Base-by-base conservation (phyloP, 2,797 vertebrate genomes). In the Malacoctenus gilli region DNA sequence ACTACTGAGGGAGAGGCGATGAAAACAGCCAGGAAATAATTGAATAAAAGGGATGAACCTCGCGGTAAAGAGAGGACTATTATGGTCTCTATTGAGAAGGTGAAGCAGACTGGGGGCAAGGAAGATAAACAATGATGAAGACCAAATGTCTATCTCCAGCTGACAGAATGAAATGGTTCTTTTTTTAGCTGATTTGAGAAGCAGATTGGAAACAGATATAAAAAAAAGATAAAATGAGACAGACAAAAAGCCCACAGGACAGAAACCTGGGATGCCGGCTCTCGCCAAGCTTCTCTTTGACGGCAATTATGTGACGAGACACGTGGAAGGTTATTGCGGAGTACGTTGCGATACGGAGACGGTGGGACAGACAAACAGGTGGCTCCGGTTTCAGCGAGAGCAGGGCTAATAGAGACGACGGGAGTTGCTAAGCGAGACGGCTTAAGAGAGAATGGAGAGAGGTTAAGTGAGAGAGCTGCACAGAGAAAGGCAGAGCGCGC, bases 381-480 rank as follows among this genome's bases (percentile, higher is more conserved):
- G 51, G 49, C 59, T 21, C 40, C 53, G 49, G 51, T 36, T 42
- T 41, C 35, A 35, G 22, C 12, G 41, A 40, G 52, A 72, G 48
- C 38, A 43, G 42, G 41, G 59, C 42, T 68, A 69, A 80, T 52
- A 65, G 50, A 72, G 61, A 66, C 6, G 0, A 52, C 47, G 57
- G 68, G 52, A 68, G 61, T 55, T 53, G 57, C 77, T 62, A 52
- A 68, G 48, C 47, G 71, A 66, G 48, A 36, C 50, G 40, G 53
- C 44, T 66, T 55, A 48, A 58, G 49, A 54, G 39, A 53, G 50
- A 74, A 73, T 1, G 28, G 36, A 62, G 40, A 64, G 52, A 70
- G 74, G 79, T 83, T 80, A 82, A 84, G 61, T 79, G 75, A 68
- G 21, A 38, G 57, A 59, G 60, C 13, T 8, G 20, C 54, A 46